Conservation (phyloP, 2,888 invertebrate species). For the Timema podura region DNA sequence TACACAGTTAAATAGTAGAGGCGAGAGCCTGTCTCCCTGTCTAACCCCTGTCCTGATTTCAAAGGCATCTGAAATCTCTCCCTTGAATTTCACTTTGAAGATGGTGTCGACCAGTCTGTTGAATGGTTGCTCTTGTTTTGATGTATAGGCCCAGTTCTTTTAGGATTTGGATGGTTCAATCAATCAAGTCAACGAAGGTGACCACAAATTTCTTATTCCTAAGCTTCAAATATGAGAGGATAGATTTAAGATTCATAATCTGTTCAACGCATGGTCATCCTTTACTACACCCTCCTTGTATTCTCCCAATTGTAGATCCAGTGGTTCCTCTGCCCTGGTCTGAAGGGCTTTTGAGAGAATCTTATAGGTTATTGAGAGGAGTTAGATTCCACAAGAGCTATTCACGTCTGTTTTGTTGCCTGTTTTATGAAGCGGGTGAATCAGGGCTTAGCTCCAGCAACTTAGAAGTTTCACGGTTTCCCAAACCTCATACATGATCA, state of each 20-base stretch:
- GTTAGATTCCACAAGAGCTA: too few relatives aligned
- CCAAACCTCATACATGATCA: too few relatives aligned
- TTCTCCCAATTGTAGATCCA: neutral
- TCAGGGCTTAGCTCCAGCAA: too few relatives aligned
- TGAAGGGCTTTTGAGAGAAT: neutral
- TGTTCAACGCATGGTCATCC: neutral
- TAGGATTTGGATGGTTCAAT: slow-evolving; percentile 1
- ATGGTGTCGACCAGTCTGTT: neutral
- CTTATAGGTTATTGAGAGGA: neutral
- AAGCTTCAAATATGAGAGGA: neutral
- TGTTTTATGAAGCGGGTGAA: too few relatives aligned
- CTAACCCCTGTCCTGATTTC: too few relatives aligned
- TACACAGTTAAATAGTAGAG: neutral
- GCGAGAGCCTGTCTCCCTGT: slow-evolving; percentile 12
- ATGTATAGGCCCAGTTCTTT: slow-evolving; percentile 5
- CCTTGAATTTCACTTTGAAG: too few relatives aligned
- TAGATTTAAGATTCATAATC: neutral
- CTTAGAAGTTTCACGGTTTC: too few relatives aligned
- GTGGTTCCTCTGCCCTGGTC: neutral
- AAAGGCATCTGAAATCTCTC: too few relatives aligned
- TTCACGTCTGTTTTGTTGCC: too few relatives aligned
- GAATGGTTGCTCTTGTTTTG: slow-evolving; percentile 13
- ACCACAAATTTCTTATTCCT: slow-evolving; percentile 11
- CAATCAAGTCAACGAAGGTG: slow-evolving; percentile 3
- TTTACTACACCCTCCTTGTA: neutral